These are phyloP conservation scores for Pseudonaja textilis DNA, from an alignment of 2,113 vertebrate species.

Conservation along the genomic window DNA sequence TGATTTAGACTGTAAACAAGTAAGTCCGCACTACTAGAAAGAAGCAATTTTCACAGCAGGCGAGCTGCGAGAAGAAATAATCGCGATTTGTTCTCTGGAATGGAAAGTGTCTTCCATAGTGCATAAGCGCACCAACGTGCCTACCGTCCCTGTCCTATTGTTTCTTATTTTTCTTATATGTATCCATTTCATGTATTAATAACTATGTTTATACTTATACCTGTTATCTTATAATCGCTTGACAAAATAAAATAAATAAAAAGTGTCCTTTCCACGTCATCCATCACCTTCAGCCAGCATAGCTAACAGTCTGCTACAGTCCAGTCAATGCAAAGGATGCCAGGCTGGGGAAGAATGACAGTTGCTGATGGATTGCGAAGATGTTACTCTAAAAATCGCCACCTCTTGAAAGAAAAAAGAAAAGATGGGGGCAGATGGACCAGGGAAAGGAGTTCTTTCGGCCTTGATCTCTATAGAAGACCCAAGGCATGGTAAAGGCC, in stretches of 20 bases:
- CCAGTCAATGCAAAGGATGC: neutral
- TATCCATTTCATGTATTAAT: too few relatives aligned
- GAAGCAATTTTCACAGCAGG: constrained; percentile 5
- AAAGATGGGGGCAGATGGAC: neutral
- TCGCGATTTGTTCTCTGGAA: neutral
- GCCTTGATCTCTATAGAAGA: neutral
- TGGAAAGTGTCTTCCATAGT: neutral
- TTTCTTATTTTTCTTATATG: too few relatives aligned
- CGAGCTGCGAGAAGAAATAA: constrained; percentile 26
- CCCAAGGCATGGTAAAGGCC: neutral
- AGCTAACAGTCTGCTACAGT: neutral
- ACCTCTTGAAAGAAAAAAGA: neutral
- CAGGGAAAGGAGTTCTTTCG: neutral
- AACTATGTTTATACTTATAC: too few relatives aligned
- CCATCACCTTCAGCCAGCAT: neutral
- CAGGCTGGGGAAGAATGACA: neutral
- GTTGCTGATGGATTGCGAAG: neutral
- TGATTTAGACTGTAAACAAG: constrained; percentile 42
- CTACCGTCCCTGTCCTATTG: too few relatives aligned
- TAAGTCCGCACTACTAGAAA: neutral
- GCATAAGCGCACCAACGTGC: too few relatives aligned
- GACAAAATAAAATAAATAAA: too few relatives aligned
- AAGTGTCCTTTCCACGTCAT: neutral
- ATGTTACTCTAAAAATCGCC: neutral
- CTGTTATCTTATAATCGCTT: too few relatives aligned